Conservation (phyloP, 2,113 vertebrate species). For the Spilogale gracilis region DNA sequence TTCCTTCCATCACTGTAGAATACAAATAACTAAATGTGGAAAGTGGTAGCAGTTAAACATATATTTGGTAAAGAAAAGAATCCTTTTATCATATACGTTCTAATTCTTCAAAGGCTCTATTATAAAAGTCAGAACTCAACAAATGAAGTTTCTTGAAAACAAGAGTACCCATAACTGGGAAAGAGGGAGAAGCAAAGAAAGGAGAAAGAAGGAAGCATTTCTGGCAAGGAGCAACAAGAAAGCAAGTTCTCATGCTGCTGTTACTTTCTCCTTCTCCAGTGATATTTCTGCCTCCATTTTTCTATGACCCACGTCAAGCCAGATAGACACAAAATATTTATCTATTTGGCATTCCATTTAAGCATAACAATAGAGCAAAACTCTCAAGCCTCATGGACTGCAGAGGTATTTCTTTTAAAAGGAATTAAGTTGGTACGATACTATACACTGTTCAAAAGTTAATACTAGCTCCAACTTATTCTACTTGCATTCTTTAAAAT, state of each 20-base stretch:
- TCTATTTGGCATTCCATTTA: not conserved
- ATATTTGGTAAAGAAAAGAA: conserved; percentile 46
- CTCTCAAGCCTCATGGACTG: not conserved
- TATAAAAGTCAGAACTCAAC: conserved; percentile 31
- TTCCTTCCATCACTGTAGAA: not conserved
- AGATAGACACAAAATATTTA: not conserved
- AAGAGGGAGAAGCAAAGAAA: not conserved
- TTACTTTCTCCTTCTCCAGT: not conserved
- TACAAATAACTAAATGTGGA: not conserved
- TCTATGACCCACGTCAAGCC: not conserved
- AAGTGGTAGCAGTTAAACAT: not conserved
- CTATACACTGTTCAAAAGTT: conserved; percentile 40
- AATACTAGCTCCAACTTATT: conserved; percentile 10
- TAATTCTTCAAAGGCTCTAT: not conserved
- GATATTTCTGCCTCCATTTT: conserved; percentile 30
- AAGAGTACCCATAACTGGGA: not conserved
- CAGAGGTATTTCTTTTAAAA: conserved; percentile 6
- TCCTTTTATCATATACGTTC: conserved; percentile 24
- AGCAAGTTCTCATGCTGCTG: not conserved
- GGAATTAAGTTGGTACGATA: conserved; percentile 18
- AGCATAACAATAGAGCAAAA: not conserved
- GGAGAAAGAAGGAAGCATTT: not conserved
- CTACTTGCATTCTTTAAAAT: conserved; percentile 60
- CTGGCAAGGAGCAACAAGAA: not conserved
- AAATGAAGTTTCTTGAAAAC: conserved; percentile 50